Conservation (phyloP, 2,797 vertebrate genomes). For the Enteromius afrohamiltoni region DNA sequence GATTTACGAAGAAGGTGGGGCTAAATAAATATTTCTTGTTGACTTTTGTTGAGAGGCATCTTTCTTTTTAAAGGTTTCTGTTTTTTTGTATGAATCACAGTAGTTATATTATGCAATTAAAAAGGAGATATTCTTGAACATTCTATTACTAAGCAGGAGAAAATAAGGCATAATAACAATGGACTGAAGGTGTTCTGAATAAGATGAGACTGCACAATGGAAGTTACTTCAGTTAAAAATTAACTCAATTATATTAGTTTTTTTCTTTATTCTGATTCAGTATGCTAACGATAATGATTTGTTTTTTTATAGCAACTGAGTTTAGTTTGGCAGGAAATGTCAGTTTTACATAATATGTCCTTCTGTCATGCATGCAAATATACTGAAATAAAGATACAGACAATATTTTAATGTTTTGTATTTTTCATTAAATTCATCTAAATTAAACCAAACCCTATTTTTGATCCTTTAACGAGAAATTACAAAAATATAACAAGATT, state of each 20-base stretch:
- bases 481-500: not conserved
- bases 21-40: constrained; percentile 45
- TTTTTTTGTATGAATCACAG: constrained; percentile 48
- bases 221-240: not conserved
- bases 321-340: not conserved
- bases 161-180: constrained; percentile 1
- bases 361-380: no score
- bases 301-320: no score
- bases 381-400: no score
- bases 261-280: not conserved
- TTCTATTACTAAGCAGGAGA: not conserved
- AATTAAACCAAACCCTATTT: not conserved
- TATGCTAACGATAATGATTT: not conserved
- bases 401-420: not conserved
- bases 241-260: not conserved
- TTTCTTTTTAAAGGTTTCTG: constrained; percentile 32
- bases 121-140: not conserved
- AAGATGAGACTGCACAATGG: not conserved
- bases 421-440: not conserved
- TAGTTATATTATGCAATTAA: constrained; percentile 21
- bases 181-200: not conserved
- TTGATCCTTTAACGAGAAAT: not conserved
- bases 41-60: constrained; percentile 46
- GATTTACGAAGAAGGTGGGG: constrained; percentile 21
- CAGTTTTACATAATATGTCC: not conserved